Base-by-base conservation (phyloP, 2,797 vertebrate species). In the Cossypha caffra region DNA sequence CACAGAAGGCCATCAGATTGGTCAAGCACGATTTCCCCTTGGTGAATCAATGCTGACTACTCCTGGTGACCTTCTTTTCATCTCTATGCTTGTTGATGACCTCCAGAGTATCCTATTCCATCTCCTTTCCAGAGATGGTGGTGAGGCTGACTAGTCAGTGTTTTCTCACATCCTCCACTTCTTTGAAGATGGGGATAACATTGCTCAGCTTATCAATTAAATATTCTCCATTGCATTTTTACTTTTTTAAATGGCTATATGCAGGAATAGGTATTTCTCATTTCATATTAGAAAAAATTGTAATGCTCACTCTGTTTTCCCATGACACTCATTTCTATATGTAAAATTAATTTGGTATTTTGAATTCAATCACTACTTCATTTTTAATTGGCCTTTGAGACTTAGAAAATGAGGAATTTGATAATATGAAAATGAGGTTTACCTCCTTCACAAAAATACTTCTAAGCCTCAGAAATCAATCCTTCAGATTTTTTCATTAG, bases 1-100 rank as follows among this genome's bases (percentile, higher is more conserved):
- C 0, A 0, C 5, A 48, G 25, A 28, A 35, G 35, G 23, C 19
- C 57, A 18, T 74, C 31, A 50, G 6, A 17, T 8, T 66, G 37
- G 9, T 23, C 21, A 58, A 43, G 37, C 11, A 43, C 15, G 21
- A 43, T 37, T 58, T 58, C 17, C 26, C 18, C 18, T 38, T 43
- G 12, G n/a, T 67, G 45, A 75, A 67, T 9, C 26, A 0, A 16
- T 28, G 23, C 15, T n/a, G 2, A 28, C 38, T 51, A 12, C 31
- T 38, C 38, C 14, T 58, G 15, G 16, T 59, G 52, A 37, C 26
- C 15, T 59, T 50, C 15, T 58, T 50, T 67, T 45, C 13, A 24
- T 52, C 16, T 13, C 62, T 45, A 0, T 38, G n/a, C 38, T 67
- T 67, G 7, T 24, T 28, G 38, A 37, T n/a, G 52, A 51, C n/a